A percentile compares a stretch with the other conserved stretches of the same genome.
Evolutionary conservation across 2,797 vertebrate genomes (phyloP).

Genomic region (Onychomys arenicola): DNA sequence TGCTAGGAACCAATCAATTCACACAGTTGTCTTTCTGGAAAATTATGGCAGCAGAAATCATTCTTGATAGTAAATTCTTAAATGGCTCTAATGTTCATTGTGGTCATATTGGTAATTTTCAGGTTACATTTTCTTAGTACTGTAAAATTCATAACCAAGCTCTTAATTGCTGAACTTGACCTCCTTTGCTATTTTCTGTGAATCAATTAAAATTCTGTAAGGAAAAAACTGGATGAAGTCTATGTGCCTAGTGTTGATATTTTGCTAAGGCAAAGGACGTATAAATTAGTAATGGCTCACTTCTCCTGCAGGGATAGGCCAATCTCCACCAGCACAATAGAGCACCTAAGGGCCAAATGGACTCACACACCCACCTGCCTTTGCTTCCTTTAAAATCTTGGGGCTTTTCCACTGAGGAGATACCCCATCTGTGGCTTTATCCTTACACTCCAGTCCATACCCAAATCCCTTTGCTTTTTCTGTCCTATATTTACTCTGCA

Average conservation of each 20-base stretch:
- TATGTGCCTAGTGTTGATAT: not conserved
- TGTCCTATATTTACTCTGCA: not conserved
- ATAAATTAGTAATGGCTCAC: not conserved
- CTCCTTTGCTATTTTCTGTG: not conserved
- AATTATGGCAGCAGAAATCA: conserved; percentile 50
- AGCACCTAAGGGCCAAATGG: not conserved
- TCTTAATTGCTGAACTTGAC: conserved; percentile 40
- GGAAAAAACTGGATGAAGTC: not conserved
- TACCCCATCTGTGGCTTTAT: not conserved
- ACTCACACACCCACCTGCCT: rapidly evolving
- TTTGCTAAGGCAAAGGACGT: not conserved
- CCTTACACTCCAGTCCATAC: not conserved
- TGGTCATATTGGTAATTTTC: conserved; percentile 21
- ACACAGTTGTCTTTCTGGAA: conserved; percentile 50
- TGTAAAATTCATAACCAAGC: conserved; percentile 37
- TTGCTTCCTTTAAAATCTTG: not conserved
- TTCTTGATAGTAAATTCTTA: conserved; percentile 26
- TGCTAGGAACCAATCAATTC: conserved; percentile 54
- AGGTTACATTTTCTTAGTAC: not conserved
- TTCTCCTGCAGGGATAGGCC: not conserved
- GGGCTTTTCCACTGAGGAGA: not conserved
- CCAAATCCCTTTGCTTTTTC: not conserved
- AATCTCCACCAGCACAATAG: no score
- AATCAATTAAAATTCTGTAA: not conserved
- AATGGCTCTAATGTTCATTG: not conserved